Evolutionary conservation across 1,140 invertebrate species (phyloP).

Genomic region (Drosophila miranda): DNA sequence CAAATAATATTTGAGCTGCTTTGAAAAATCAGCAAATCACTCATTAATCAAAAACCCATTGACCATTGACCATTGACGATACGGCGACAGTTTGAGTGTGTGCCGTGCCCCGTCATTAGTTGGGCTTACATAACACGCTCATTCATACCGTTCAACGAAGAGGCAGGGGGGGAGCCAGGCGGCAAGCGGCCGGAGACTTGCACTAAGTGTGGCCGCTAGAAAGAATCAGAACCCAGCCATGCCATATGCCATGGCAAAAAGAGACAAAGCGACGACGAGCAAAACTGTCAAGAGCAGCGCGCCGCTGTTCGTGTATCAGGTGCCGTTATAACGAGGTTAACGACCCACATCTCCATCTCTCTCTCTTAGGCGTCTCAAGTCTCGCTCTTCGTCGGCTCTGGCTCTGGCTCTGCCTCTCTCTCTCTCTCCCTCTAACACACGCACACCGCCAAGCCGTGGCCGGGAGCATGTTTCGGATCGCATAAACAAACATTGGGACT

Average conservation of each 20-base stretch:
- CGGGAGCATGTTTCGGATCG: not conserved
- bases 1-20: constrained; percentile 53
- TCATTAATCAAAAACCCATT: constrained; percentile 77
- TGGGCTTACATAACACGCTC: constrained; percentile 52
- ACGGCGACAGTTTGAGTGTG: constrained; percentile 57
- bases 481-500: constrained; percentile 58
- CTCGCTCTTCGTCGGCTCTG: constrained; percentile 1
- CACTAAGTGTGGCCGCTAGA: constrained; percentile 18
- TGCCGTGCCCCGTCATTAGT: constrained; percentile 23
- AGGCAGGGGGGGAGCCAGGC: not conserved
- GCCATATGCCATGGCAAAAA: constrained; percentile 24
- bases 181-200: too few relatives aligned
- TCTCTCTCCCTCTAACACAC: constrained; percentile 3
- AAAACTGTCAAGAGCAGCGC: constrained; percentile 74
- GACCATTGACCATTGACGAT: constrained; percentile 34
- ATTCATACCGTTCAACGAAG: constrained; percentile 16
- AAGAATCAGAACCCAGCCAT: constrained; percentile 54
- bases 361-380: constrained; percentile 11
- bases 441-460: not conserved
- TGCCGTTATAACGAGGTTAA: constrained; percentile 80
- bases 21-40: constrained; percentile 65
- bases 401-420: not conserved
- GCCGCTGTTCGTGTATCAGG: constrained; percentile 47
- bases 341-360: constrained; percentile 64
- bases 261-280: constrained; percentile 41